Conservation (phyloP, 1,140 invertebrate species). For the Atta texana region DNA sequence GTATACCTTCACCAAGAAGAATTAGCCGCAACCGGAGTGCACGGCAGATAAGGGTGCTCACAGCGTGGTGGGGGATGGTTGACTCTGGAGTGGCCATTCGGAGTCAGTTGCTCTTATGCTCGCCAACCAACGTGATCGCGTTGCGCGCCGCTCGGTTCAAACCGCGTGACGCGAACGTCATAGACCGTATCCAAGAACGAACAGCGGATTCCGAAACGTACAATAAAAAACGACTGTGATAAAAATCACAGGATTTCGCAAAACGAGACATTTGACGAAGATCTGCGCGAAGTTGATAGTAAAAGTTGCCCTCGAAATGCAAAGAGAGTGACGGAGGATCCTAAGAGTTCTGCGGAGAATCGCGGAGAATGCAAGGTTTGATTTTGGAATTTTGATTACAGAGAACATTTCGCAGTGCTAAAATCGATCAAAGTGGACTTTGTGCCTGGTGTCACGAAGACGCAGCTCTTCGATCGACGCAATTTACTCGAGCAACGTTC, state of each 20-base stretch:
- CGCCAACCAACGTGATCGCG: constrained; percentile 75
- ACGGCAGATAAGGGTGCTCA: constrained; percentile 81
- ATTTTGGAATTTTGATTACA: no score
- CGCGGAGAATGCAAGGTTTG: background rate
- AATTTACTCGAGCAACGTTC: constrained; percentile 7
- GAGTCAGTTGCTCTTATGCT: constrained; percentile 86
- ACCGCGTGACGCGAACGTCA: constrained; percentile 64
- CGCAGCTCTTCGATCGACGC: background rate
- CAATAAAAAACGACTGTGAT: background rate
- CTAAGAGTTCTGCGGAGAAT: background rate
- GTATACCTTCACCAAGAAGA: constrained; percentile 57
- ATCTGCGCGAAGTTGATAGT: background rate
- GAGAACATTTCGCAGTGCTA: constrained; percentile 11
- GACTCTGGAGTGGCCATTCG: constrained; percentile 80
- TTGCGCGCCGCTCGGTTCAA: constrained; percentile 60
- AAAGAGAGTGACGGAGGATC: background rate
- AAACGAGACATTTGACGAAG: background rate
- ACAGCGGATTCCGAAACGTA: background rate
- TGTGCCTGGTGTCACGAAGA: constrained; percentile 11
- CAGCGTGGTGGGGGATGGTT: constrained; percentile 80
- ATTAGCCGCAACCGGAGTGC: constrained; percentile 76
- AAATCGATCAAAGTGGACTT: constrained; percentile 18
- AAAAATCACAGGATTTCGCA: background rate
- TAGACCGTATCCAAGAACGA: constrained; percentile 3
- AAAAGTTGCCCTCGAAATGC: background rate